These are phyloP conservation scores for Eilema caniola DNA, from an alignment of 2,888 invertebrate genomes.

Conservation along the genomic window DNA sequence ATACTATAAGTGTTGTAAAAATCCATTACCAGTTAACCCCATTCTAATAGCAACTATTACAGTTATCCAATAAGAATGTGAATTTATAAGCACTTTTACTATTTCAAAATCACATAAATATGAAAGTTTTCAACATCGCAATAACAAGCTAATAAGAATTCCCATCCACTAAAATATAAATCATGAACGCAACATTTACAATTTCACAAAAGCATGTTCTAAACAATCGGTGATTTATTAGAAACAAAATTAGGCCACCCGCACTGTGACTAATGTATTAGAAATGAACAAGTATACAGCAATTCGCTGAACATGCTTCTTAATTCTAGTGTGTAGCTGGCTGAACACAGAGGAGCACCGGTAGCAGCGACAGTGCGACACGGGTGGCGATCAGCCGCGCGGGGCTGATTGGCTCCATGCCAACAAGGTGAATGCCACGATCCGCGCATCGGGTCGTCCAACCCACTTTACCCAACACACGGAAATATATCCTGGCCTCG, in stretches of 20 bases:
- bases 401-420: constrained; percentile 70
- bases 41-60: background rate
- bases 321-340: constrained; percentile 41
- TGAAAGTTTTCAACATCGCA: constrained; percentile 18
- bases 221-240: constrained; percentile 48
- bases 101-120: constrained; percentile 15
- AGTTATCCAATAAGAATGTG: constrained; percentile 2
- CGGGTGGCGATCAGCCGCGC: constrained; percentile 55
- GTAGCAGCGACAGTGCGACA: constrained; percentile 51
- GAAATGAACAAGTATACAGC: constrained; percentile 46
- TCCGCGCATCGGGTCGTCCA: constrained; percentile 75
- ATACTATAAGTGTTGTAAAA: background rate
- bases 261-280: constrained; percentile 51
- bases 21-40: background rate
- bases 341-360: constrained; percentile 34
- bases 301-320: constrained; percentile 51
- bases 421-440: constrained; percentile 87
- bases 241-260: constrained; percentile 47
- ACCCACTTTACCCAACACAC: constrained; percentile 79
- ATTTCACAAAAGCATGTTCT: constrained; percentile 40
- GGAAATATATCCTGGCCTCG: constrained; percentile 65
- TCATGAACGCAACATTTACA: constrained; percentile 37
- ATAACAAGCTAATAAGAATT: constrained; percentile 34
- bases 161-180: constrained; percentile 39
- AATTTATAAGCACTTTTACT: background rate